Percentiles rank a stretch among this genome's conserved stretches.
Evolutionary conservation across 2,113 vertebrate genomes (phyloP).

Genomic region (Megaptera novaeangliae): DNA sequence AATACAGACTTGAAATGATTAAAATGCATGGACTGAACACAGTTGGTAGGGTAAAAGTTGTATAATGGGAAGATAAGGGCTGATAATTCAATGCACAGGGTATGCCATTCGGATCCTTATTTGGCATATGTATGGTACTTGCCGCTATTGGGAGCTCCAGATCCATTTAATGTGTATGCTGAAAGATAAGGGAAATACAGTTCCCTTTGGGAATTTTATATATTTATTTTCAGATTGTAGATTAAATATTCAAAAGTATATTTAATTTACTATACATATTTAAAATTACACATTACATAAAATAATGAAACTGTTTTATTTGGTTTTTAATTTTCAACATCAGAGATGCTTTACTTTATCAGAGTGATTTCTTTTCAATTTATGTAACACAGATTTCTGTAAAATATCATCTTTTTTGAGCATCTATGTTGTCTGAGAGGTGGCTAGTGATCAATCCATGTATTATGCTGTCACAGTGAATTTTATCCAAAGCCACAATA

Average conservation of each 20-base stretch:
- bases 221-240: not conserved
- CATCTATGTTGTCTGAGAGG: not conserved
- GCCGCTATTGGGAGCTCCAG: not conserved
- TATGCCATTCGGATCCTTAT: not conserved
- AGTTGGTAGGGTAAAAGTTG: not conserved
- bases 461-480: not conserved
- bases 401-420: not conserved
- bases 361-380: not conserved
- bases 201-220: not conserved
- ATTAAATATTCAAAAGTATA: not conserved
- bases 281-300: not conserved
- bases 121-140: not conserved
- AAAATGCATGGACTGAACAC: not conserved
- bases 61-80: not conserved
- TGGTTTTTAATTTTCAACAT: slow-evolving; percentile 16
- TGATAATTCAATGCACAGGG: not conserved
- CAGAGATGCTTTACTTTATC: not conserved
- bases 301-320: not conserved
- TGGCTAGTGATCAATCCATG: not conserved
- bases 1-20: not conserved
- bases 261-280: slow-evolving; percentile 31
- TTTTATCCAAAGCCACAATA: not conserved
- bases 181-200: not conserved
- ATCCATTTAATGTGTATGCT: not conserved
- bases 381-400: not conserved